phyloP scores from a whole-genome alignment of 92 coral and sea anemone species.

The Zoanthus sansibaricus region DNA sequence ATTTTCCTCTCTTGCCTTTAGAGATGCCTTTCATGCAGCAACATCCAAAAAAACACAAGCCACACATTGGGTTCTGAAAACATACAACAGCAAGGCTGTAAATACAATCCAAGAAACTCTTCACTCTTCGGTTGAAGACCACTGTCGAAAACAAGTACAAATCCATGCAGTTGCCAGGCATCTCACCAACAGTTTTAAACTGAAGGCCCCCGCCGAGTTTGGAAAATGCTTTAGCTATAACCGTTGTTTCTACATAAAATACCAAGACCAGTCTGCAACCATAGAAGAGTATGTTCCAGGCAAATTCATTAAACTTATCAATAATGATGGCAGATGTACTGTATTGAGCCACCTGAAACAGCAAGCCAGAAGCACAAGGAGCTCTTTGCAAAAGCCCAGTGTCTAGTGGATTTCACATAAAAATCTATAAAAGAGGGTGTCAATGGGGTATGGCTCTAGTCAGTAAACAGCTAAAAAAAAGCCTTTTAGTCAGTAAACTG shows the following conservation, averaged over 20 bases:
- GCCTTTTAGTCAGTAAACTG: too few species aligned
- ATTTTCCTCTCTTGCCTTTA: slow-evolving; percentile 61
- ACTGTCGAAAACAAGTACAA: slow-evolving; percentile 55
- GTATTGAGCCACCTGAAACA: slow-evolving; percentile 13
- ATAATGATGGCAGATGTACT: slow-evolving; percentile 39
- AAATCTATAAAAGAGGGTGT: too few species aligned
- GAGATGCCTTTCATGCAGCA: slow-evolving; percentile 59
- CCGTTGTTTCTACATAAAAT: slow-evolving; percentile 41
- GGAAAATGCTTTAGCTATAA: slow-evolving; percentile 55
- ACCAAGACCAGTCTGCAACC: slow-evolving; percentile 42
- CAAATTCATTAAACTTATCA: slow-evolving; percentile 28
- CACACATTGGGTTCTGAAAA: slow-evolving; percentile 43
- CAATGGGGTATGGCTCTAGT: too few species aligned
- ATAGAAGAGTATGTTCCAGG: slow-evolving; percentile 52
- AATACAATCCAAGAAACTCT: slow-evolving; percentile 34
- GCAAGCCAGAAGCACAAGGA: slow-evolving; percentile 2
- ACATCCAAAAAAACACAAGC: slow-evolving; percentile 5
- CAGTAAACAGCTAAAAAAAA: too few species aligned
- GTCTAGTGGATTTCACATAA: slow-evolving; percentile 51
- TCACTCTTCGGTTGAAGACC: slow-evolving; percentile 36
- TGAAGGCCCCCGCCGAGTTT: slow-evolving; percentile 49
- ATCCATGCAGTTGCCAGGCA: slow-evolving; percentile 60
- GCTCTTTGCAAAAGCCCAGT: slow-evolving; percentile 49
- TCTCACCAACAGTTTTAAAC: slow-evolving; percentile 18
- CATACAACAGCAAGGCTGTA: slow-evolving; percentile 24